These are phyloP conservation scores for Streptopelia turtur DNA, from an alignment of 2,797 vertebrate species.

Conservation along the genomic window DNA sequence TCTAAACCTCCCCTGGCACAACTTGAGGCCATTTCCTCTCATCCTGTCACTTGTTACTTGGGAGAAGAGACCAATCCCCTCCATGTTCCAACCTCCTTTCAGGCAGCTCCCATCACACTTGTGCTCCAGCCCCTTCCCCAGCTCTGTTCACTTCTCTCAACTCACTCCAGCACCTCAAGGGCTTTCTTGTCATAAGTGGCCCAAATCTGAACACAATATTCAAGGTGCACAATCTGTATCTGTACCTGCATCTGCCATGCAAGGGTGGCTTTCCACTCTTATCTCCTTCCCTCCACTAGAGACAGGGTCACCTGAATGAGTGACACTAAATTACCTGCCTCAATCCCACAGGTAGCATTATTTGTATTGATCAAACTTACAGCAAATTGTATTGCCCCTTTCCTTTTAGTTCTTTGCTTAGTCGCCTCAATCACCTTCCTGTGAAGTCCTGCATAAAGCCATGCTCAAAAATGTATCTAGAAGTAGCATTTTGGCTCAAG, in stretches of 20 bases:
- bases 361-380: not conserved
- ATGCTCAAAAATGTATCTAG: not conserved
- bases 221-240: rapidly evolving
- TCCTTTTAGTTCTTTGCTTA: not conserved
- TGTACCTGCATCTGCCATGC: not conserved
- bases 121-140: not conserved
- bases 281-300: not conserved
- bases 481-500: not conserved
- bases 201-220: not conserved
- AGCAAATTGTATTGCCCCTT: rapidly evolving
- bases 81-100: rapidly evolving
- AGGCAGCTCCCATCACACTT: rapidly evolving
- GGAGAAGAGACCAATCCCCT: rapidly evolving
- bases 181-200: rapidly evolving
- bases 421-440: not conserved
- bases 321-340: not conserved
- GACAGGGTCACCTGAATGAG: not conserved
- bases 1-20: rapidly evolving
- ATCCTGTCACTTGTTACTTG: rapidly evolving
- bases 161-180: rapidly evolving
- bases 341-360: rapidly evolving
- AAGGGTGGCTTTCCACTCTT: not conserved
- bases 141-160: rapidly evolving
- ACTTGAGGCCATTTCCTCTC: not conserved
- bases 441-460: not conserved